Conservation (phyloP, 2,888 invertebrate species). For the Microctonus hyperodae region DNA sequence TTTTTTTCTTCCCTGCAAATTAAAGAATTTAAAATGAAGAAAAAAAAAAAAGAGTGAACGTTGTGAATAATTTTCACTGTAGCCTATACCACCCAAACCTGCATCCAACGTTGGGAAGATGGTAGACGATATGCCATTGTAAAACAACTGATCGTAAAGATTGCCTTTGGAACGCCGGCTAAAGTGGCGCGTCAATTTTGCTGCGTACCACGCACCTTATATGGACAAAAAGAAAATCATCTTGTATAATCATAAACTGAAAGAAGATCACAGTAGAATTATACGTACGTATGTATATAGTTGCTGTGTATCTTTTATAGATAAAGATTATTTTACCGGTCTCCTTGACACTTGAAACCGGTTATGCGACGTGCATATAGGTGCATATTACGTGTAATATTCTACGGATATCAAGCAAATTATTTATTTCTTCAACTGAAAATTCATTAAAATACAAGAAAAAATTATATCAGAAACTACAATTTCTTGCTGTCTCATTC, state of each 20-base stretch:
- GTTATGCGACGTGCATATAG: neutral
- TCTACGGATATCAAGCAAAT: neutral
- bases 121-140: neutral
- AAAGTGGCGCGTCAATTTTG: constrained; percentile 30
- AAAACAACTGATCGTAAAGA: constrained; percentile 26
- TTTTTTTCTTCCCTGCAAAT: constrained; percentile 1
- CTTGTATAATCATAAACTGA: neutral
- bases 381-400: neutral
- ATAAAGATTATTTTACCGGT: neutral
- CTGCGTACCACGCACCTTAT: constrained; percentile 23
- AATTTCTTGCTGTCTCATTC: constrained; percentile 9
- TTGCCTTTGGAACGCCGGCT: constrained; percentile 24
- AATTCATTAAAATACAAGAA: neutral
- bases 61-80: neutral
- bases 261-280: neutral
- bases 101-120: too few species aligned
- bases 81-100: too few species aligned
- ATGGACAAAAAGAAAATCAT: constrained; percentile 20
- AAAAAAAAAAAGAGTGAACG: neutral
- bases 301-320: neutral
- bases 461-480: neutral
- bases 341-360: neutral
- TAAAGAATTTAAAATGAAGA: neutral
- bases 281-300: neutral
- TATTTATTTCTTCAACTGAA: neutral